Percentiles rank a stretch among this genome's conserved stretches.
Conservation (phyloP, 2,888 invertebrate species). For the Cyclophora albipunctata region DNA sequence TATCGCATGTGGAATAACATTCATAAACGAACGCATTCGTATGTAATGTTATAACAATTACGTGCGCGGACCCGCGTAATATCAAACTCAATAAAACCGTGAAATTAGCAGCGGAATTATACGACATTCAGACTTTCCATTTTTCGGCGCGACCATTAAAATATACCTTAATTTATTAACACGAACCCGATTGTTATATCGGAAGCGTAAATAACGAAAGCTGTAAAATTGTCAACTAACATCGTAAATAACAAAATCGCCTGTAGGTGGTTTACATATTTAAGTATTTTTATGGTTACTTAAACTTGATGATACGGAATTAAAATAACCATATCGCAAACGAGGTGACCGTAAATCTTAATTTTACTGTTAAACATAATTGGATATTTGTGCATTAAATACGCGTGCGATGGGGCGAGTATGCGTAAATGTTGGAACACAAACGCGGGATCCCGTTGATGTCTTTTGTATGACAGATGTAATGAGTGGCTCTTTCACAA, state of each 20-base stretch:
- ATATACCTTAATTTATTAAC: conserved; percentile 8
- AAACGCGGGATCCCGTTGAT: too few species aligned
- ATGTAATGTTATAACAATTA: conserved; percentile 22
- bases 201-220: conserved; percentile 27
- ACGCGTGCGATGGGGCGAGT: too few species aligned
- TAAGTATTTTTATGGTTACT: conserved; percentile 1
- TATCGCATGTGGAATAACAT: conserved; percentile 8
- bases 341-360: background rate
- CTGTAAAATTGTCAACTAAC: conserved; percentile 29
- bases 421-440: too few species aligned
- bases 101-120: conserved; percentile 30
- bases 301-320: background rate
- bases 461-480: too few species aligned
- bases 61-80: conserved; percentile 19
- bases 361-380: background rate
- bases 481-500: too few species aligned
- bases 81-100: conserved; percentile 33
- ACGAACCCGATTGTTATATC: conserved; percentile 30
- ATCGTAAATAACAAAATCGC: conserved; percentile 15
- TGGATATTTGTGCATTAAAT: too few species aligned
- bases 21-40: conserved; percentile 7
- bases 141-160: conserved; percentile 42
- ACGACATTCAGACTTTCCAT: conserved; percentile 41
- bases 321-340: background rate
- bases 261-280: conserved; percentile 12